These are phyloP conservation scores for Hirtodrosophila cameraria DNA, from an alignment of 2,888 invertebrate species.

Conservation along the genomic window DNA sequence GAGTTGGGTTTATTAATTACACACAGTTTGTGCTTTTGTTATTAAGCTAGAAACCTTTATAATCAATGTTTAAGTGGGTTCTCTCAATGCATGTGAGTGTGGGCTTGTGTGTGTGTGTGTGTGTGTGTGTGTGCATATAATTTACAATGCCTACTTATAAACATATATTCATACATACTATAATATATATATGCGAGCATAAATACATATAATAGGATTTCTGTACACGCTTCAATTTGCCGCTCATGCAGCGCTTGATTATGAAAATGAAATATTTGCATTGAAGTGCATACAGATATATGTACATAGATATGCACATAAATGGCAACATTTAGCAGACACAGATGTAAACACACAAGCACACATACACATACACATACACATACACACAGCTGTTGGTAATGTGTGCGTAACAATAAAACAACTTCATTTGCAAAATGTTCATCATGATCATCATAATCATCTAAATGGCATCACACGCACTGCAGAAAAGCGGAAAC, in stretches of 20 bases:
- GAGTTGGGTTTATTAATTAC: conserved; percentile 34
- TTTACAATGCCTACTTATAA: conserved; percentile 6
- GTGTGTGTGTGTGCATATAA: conserved; percentile 14
- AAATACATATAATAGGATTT: conserved; percentile 15
- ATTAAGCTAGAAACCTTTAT: conserved; percentile 24
- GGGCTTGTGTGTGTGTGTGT: conserved; percentile 10
- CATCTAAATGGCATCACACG: conserved; percentile 50
- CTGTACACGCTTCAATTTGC: conserved; percentile 41
- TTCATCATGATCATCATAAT: conserved; percentile 27
- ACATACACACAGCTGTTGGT: conserved; percentile 21
- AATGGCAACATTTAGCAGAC: conserved; percentile 1
- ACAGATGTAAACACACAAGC: conserved; percentile 9
- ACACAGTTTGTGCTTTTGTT: conserved; percentile 36
- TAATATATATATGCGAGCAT: not conserved
- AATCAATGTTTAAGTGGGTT: conserved; percentile 25
- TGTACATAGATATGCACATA: conserved; percentile 21
- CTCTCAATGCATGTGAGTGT: conserved; percentile 5
- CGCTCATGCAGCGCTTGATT: conserved; percentile 41
- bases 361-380: not conserved
- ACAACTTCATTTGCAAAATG: conserved; percentile 39
- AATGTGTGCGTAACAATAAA: conserved; percentile 43
- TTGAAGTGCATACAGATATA: conserved; percentile 38
- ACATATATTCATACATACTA: not conserved
- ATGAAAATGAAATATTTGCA: conserved; percentile 70
- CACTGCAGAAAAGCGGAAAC: conserved; percentile 58